These are phyloP conservation scores for Cephus nigrinus DNA, from an alignment of 2,888 invertebrate species.

Conservation along the genomic window DNA sequence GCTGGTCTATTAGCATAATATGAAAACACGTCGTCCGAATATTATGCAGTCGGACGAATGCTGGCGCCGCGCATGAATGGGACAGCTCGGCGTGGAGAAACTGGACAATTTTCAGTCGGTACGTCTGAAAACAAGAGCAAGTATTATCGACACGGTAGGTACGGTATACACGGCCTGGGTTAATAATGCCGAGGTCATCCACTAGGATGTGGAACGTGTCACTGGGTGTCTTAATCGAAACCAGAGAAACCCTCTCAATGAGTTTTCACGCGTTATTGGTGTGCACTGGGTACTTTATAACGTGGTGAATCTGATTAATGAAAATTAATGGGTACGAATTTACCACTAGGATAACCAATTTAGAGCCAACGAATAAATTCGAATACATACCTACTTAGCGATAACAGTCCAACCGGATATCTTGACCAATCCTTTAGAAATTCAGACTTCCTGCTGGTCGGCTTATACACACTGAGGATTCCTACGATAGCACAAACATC, in stretches of 20 bases:
- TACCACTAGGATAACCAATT: background rate
- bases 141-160: background rate
- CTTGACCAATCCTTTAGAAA: background rate
- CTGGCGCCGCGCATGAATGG: background rate
- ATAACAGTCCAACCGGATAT: background rate
- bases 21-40: conserved; percentile 7
- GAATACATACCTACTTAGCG: background rate
- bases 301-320: background rate
- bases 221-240: background rate
- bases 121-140: background rate
- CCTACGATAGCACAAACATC: background rate
- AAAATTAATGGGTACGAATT: background rate
- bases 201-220: background rate
- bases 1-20: conserved; percentile 9
- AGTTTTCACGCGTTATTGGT: background rate
- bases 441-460: background rate
- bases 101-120: background rate
- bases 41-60: background rate
- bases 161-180: background rate
- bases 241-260: no score
- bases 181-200: background rate
- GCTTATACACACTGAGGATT: background rate
- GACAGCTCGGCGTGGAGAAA: background rate
- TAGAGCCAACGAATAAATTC: background rate
- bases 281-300: background rate